Conservation (phyloP, 2,113 vertebrate species). For the Onychostruthus taczanowskii region DNA sequence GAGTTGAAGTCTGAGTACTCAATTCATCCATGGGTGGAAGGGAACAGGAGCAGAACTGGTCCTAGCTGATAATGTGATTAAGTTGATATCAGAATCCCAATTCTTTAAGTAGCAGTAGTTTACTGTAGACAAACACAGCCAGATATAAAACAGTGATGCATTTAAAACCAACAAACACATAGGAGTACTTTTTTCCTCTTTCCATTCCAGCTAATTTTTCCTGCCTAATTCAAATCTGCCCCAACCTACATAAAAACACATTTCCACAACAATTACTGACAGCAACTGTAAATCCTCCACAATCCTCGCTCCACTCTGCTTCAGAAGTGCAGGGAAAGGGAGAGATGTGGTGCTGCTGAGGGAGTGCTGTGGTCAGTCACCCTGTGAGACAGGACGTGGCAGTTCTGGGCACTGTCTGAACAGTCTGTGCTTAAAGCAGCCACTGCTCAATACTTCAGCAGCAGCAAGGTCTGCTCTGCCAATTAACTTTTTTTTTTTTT, state of each 20-base stretch:
- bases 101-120: background rate
- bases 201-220: background rate
- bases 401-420: background rate
- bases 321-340: accelerated
- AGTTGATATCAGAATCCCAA: background rate
- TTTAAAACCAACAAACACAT: slow-evolving; percentile 1
- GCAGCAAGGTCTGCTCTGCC: background rate
- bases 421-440: background rate
- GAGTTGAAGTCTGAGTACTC: background rate
- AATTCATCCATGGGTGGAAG: background rate
- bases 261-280: background rate
- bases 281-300: background rate
- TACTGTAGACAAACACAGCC: background rate
- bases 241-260: background rate
- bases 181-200: background rate
- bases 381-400: background rate
- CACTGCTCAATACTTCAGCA: background rate
- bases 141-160: background rate
- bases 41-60: background rate
- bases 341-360: background rate
- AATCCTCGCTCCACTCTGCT: background rate
- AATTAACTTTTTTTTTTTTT: background rate
- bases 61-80: background rate
- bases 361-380: background rate
- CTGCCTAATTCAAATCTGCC: background rate